A percentile compares a stretch with the other conserved stretches of the same genome.
phyloP scores from a whole-genome alignment of 2,797 vertebrate genomes.

The Cyclura pinguis region DNA sequence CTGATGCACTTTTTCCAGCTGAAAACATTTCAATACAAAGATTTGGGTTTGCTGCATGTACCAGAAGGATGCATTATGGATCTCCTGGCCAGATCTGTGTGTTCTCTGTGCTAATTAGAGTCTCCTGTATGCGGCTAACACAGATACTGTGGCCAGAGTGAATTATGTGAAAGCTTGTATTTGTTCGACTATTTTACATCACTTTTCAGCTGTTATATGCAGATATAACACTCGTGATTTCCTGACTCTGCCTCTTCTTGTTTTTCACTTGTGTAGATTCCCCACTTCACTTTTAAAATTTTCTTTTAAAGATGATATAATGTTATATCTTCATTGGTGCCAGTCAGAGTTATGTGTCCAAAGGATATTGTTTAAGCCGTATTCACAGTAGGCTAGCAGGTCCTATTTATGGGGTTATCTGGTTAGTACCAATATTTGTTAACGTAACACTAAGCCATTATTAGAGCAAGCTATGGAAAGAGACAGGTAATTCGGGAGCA shows the following conservation, averaged over 20 bases:
- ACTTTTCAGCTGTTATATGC: not conserved
- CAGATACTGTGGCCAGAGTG: not conserved
- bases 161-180: not conserved
- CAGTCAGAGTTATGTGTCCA: not conserved
- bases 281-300: too few relatives aligned
- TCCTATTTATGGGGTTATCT: not conserved
- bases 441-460: not conserved
- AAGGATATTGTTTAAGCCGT: not conserved
- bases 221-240: not conserved
- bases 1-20: slow-evolving; percentile 32
- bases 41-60: slow-evolving; percentile 23
- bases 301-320: not conserved
- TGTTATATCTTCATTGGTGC: not conserved
- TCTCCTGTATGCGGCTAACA: not conserved
- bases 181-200: not conserved
- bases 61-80: slow-evolving; percentile 30
- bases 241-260: not conserved
- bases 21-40: slow-evolving; percentile 39
- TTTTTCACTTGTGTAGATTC: not conserved
- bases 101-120: not conserved
- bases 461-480: not conserved
- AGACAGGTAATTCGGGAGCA: not conserved
- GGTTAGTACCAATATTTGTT: not conserved
- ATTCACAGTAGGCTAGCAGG: not conserved
- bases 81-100: not conserved